These are phyloP conservation scores for Sebastes schlegelii DNA, from an alignment of 2,113 vertebrate genomes.

Conservation along the genomic window DNA sequence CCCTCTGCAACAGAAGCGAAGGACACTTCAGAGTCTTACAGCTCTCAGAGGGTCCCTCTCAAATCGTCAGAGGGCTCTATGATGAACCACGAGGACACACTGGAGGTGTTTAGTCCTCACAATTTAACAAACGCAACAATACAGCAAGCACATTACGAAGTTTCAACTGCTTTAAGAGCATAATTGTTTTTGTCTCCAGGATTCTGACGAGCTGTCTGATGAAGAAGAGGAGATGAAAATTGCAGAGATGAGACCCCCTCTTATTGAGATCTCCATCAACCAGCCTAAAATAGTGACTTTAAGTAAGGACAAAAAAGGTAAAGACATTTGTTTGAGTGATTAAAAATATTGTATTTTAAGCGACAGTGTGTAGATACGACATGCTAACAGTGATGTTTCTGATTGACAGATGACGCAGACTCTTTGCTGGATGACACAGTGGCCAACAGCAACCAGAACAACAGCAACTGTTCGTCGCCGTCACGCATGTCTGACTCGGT, in stretches of 20 bases:
- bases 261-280: slow-evolving; percentile 97
- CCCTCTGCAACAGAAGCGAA: slow-evolving; percentile 80
- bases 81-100: slow-evolving; percentile 90
- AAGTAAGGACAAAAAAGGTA: slow-evolving; percentile 97
- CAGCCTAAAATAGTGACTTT: slow-evolving; percentile 98
- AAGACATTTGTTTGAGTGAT: background rate
- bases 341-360: background rate
- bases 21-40: slow-evolving; percentile 79
- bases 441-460: slow-evolving; percentile 99
- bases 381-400: slow-evolving; percentile 6
- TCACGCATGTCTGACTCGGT: slow-evolving; percentile 99
- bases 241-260: slow-evolving; percentile 95
- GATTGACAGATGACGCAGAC: slow-evolving; percentile 89
- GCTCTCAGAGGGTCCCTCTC: slow-evolving; percentile 81
- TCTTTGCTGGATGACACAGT: slow-evolving; percentile 95
- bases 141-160: background rate
- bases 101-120: slow-evolving; percentile 84
- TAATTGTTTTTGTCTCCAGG: slow-evolving; percentile 76
- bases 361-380: background rate
- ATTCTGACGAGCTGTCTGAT: slow-evolving; percentile 95
- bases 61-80: slow-evolving; percentile 85
- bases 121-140: background rate
- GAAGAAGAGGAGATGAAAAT: slow-evolving; percentile 99
- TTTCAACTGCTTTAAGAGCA: background rate
- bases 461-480: slow-evolving; percentile 98